Evolutionary conservation across 2,113 vertebrate genomes (phyloP).

Genomic region (Syngnathus typhle): DNA sequence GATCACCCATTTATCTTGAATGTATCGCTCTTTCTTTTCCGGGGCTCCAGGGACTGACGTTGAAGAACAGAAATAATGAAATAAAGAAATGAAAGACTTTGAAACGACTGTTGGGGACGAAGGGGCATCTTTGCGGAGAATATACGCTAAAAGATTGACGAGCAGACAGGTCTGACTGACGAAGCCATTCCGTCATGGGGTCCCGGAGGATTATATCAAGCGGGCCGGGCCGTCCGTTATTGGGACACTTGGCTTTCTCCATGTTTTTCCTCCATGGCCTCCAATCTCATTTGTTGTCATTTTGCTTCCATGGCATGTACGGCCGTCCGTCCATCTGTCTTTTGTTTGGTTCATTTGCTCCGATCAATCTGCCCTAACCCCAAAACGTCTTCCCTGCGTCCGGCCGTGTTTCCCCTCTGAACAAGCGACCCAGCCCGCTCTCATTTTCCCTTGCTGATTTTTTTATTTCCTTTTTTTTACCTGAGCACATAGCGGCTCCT

Average conservation of each 20-base stretch:
- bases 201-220: slow-evolving; percentile 44
- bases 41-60: slow-evolving; percentile 43
- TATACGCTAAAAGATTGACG: slow-evolving; percentile 76
- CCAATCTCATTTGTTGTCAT: slow-evolving; percentile 17
- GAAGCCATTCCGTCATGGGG: slow-evolving; percentile 58
- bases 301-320: not conserved
- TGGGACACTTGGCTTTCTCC: slow-evolving; percentile 26
- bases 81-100: slow-evolving; percentile 30
- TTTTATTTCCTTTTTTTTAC: slow-evolving; percentile 28
- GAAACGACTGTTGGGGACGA: slow-evolving; percentile 45
- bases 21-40: slow-evolving; percentile 51
- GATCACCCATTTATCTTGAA: slow-evolving; percentile 65
- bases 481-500: slow-evolving; percentile 69
- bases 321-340: slow-evolving; percentile 27
- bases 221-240: slow-evolving; percentile 14
- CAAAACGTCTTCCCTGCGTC: slow-evolving; percentile 42
- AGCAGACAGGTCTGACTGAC: slow-evolving; percentile 59
- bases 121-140: slow-evolving; percentile 61
- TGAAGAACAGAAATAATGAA: slow-evolving; percentile 41
- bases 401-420: slow-evolving; percentile 44
- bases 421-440: slow-evolving; percentile 28
- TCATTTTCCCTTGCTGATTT: slow-evolving; percentile 38
- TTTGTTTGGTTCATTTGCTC: slow-evolving; percentile 42
- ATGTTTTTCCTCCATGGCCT: slow-evolving; percentile 35
- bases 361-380: slow-evolving; percentile 41